Evolutionary conservation across 2,888 invertebrate genomes (phyloP).

Genomic region (Rhynchonema sp.): DNA sequence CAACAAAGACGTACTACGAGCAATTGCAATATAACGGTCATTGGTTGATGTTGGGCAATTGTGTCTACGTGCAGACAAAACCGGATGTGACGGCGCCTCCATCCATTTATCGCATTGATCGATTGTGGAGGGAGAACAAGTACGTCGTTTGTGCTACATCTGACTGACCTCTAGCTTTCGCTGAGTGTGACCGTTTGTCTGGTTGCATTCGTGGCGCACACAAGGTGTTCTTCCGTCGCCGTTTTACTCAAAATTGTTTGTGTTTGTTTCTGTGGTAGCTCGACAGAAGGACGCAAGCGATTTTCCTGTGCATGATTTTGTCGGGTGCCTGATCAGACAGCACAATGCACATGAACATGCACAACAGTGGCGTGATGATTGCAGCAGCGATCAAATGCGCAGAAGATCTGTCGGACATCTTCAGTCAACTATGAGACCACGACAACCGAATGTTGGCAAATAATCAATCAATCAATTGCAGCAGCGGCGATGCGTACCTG

Average conservation of each 20-base stretch:
- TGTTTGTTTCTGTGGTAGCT: too few species aligned
- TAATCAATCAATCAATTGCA: background rate
- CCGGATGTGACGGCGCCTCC: background rate
- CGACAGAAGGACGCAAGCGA: too few species aligned
- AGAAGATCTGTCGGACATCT: too few species aligned
- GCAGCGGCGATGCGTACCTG: slow-evolving; percentile 67
- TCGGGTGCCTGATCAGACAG: background rate
- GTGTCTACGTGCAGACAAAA: slow-evolving; percentile 55
- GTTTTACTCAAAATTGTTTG: too few species aligned
- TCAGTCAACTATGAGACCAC: too few species aligned
- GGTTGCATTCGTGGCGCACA: too few species aligned
- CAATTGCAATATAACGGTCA: slow-evolving; percentile 49
- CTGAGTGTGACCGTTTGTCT: too few species aligned
- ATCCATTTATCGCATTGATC: slow-evolving; percentile 68
- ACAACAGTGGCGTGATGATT: too few species aligned
- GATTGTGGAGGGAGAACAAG: slow-evolving; percentile 78
- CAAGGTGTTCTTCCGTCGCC: too few species aligned
- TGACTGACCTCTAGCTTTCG: too few species aligned
- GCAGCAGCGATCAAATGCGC: too few species aligned
- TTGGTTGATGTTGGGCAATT: slow-evolving; percentile 49
- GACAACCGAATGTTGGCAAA: background rate
- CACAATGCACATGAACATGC: background rate
- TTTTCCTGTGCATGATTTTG: background rate
- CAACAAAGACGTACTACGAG: slow-evolving; percentile 57
- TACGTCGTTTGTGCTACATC: too few species aligned